Evolutionary conservation across 1,140 invertebrate species (phyloP).

Genomic region (Choristoneura fumiferana): DNA sequence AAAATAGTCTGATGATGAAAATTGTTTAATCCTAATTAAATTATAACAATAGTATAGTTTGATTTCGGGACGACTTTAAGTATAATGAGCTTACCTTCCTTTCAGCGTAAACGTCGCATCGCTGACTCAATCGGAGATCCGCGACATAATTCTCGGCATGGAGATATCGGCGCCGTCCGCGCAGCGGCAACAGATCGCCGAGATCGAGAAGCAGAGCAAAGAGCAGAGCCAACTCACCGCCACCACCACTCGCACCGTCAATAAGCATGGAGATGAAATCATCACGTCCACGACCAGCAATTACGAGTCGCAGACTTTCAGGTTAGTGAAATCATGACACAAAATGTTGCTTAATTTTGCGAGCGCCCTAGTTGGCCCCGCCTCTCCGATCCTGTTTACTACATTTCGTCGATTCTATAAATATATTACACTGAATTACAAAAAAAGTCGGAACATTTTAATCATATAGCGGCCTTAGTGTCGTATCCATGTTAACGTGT

Average conservation of each 20-base stretch:
- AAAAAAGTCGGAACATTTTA: too few relatives aligned
- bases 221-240: slow-evolving; percentile 99
- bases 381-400: too few relatives aligned
- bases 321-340: slow-evolving; percentile 46
- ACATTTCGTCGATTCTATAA: too few relatives aligned
- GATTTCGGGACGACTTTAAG: too few relatives aligned
- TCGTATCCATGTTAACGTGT: too few relatives aligned
- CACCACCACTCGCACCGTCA: slow-evolving; percentile 98
- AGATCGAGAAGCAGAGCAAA: slow-evolving; percentile 99
- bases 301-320: slow-evolving; percentile 98
- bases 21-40: too few relatives aligned
- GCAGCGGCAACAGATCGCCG: slow-evolving; percentile 99
- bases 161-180: slow-evolving; percentile 99
- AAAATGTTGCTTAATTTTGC: too few relatives aligned
- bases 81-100: slow-evolving; percentile 6
- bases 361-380: too few relatives aligned
- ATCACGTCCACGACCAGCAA: slow-evolving; percentile 99
- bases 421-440: too few relatives aligned
- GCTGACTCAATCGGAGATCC: slow-evolving; percentile 98
- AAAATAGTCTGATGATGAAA: too few relatives aligned
- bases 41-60: too few relatives aligned
- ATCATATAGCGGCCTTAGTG: too few relatives aligned
- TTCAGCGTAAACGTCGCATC: slow-evolving; percentile 97
- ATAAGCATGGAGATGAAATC: slow-evolving; percentile 99
- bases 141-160: slow-evolving; percentile 99